Base-by-base conservation (phyloP, 2,888 invertebrate species). In the Anoplius nigerrimus region DNA sequence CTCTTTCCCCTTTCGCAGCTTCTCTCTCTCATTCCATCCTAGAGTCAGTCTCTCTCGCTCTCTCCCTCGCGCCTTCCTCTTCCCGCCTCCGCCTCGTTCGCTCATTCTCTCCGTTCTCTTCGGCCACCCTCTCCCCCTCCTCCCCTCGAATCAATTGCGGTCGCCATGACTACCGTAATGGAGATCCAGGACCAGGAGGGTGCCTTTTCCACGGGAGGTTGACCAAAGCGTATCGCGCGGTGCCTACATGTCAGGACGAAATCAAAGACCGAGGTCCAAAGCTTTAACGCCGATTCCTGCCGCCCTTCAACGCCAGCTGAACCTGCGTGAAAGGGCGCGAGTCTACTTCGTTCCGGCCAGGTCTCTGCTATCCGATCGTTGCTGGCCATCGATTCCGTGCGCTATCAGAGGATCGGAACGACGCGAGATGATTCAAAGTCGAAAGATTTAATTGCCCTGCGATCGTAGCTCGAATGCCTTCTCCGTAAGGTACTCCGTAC, bases 161-260 rank as follows among this genome's bases (percentile, higher is more conserved):
- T 87, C 82, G 85, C 79, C 87, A 87, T 87, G 87, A 78, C 86
- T 86, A 87, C 87, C 85, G 86, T 86, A 86, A 87, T 87, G 84
- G 87, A 87, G 86, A 86, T 86, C 83, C 84, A 82, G 82, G 80
- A 77, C 77, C 79, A 79, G 79, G 81, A 82, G 84, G 85, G 82
- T 85, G 82, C 82, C 84, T 85, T 85, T 86, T 86, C 84, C 82
- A 85, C 80, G 79, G 80, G 75, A 84, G 79, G 78, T 78, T 81
- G 84, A 83, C 84, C 84, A 82, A 81, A 84, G 80, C 82, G 77
- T 75, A 75, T 79, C 78, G 73, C 80, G 80, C 76, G 71, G 72
- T 80, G 76, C 78, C 78, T 79, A 78, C 77, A 80, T 76, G 76
- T 82, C 82, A 75, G 76, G 73, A 79, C 74, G 74, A 82, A 84